A percentile compares a stretch with the other conserved stretches of the same genome.
Evolutionary conservation across 2,888 invertebrate species (phyloP).

Genomic region (Odontocolon sp.): DNA sequence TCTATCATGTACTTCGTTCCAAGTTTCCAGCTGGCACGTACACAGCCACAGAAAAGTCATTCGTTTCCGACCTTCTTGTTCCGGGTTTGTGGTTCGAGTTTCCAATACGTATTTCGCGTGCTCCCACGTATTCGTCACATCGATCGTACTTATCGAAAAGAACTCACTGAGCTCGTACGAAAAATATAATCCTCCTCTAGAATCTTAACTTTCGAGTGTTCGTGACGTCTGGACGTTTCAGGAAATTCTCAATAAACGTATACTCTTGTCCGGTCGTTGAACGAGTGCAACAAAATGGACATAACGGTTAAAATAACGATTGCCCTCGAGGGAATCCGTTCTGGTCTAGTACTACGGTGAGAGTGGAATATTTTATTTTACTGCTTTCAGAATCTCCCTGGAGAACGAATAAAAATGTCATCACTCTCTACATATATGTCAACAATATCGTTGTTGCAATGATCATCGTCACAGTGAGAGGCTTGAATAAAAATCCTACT

Average conservation of each 20-base stretch:
- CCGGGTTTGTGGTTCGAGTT: background rate
- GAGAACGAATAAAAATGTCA: conserved; percentile 7
- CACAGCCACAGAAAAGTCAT: background rate
- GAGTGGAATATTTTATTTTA: background rate
- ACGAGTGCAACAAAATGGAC: background rate
- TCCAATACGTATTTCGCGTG: background rate
- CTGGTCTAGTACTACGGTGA: background rate
- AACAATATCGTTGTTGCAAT: background rate
- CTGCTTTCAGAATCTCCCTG: background rate
- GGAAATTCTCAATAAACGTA: background rate
- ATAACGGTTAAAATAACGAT: background rate
- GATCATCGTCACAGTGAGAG: background rate
- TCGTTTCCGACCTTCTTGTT: background rate
- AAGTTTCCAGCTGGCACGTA: conserved; percentile 31
- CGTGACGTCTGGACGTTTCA: background rate
- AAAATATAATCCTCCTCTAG: background rate
- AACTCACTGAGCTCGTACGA: background rate
- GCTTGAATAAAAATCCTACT: background rate
- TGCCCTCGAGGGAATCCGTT: background rate
- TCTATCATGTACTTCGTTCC: conserved; percentile 28
- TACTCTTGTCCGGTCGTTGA: background rate
- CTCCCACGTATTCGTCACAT: background rate
- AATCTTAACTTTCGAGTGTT: background rate
- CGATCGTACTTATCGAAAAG: conserved; percentile 15
- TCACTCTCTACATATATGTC: background rate